Evolutionary conservation across 2,797 vertebrate species (phyloP), one percentile per base, ranked within the genome.

Genomic region (Neopelma chrysocephalum): DNA sequence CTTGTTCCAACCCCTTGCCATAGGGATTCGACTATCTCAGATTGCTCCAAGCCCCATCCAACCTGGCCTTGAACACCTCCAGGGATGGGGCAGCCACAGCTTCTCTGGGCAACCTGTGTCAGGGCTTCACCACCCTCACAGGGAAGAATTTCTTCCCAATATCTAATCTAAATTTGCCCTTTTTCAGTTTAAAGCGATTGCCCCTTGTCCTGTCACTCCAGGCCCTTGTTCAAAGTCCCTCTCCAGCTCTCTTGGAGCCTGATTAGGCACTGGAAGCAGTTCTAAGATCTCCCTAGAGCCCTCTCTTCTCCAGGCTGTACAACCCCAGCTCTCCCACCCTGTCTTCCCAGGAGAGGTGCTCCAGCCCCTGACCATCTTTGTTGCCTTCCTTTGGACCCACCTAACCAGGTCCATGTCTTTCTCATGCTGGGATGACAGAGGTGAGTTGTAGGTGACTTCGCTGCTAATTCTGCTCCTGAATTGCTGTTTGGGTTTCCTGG

Each of bases 61-160:
- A 0, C 17, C 38, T 53, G 6, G 38, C 20, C 29, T 53, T 60
- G 53, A 5, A 31, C 10, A 21, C 13, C 19, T 22, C 53, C 40
- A 68, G n/a, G 21, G 53, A 65, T 25, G 34, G 0, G 19, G 53
- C n/a, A 73, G 42, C 50, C 50, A 65, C 68, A 51, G 48, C 17
- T 32, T 2, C 40, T 48, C 69, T 60, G 21, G 7, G 40, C 11
- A 60, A 0, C 15, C 53, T 40, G 11, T 47, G n/a, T 17, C 53
- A 60, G 21, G 6, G 40, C 40, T 15, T 53, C 1, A 0, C 0
- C 17, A 42, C 6, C 7, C 34, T 42, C 70, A 34, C 6, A 68
- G 34, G n/a, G 8, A 40, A 53, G 1, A 47, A 73, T 31, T 53
- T 6, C 31, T 60, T 40, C 53, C 23, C 22, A 53, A n/a, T 31